Base-by-base conservation (phyloP, 2,113 vertebrate species). In the Dolichotis patagonum region DNA sequence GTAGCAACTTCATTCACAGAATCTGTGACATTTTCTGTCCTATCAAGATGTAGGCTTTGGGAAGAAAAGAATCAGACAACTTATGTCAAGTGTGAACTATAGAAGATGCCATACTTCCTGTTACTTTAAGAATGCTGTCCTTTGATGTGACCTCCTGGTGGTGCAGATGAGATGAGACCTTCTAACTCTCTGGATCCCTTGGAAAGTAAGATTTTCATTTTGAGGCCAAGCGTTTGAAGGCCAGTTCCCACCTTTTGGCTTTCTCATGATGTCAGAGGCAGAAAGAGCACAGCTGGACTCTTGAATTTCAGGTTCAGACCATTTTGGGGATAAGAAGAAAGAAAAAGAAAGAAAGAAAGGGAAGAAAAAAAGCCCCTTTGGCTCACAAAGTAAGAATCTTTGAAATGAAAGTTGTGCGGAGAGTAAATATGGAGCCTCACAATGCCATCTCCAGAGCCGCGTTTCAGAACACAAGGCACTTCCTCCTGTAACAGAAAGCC, bases 211-310 rank as follows among this genome's bases (percentile, higher is more conserved):
- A 87, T 89, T 92, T 91, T 96, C 86, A 77, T 97, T 91, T 58
- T 69, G 88, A 97, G 92, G 87, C 88, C 60, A 56, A 56, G 5
- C 1, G n/a, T 97, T 97, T 96, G 97, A 95, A 96, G 94, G 78
- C 56, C 60, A 69, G 85, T 71, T 92, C 65, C 88, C 84, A 97
- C 62, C 96, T 96, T 97, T 83, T 32, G 63, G 85, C 30, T 98
- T 97, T 89, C 88, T 96, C 96, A 95, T 38, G 26, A 96, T 96
- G 91, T 95, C 94, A 80, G 97, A 97, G 88, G 96, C 97, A 98
- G 96, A 97, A 97, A 96, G 95, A 90, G 73, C 97, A 97, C 96
- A 98, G 97, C 97, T 90, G 84, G 97, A 96, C 82, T 97, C 96
- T 97, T 86, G 85, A 94, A 91, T 97, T 90, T 90, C 97, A 97